Evolutionary conservation across 2,797 vertebrate genomes (phyloP).

Genomic region (Florisuga fusca): DNA sequence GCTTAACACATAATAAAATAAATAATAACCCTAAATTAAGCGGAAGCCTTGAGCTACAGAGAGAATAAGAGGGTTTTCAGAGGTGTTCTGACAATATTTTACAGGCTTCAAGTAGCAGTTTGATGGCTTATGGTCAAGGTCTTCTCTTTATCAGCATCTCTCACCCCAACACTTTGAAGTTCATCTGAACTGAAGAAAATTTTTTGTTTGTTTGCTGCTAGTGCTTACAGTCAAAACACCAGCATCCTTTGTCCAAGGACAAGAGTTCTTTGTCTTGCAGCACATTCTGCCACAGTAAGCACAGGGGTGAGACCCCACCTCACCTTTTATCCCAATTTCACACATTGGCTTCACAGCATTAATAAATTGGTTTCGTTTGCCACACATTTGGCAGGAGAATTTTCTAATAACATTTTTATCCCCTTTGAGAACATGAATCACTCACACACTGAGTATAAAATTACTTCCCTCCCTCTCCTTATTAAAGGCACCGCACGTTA

Average conservation of each 20-base stretch:
- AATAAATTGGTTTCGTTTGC: constrained; percentile 73
- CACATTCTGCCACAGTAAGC: background rate
- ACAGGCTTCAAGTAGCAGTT: constrained; percentile 16
- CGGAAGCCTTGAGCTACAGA: constrained; percentile 20
- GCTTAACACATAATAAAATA: constrained; percentile 47
- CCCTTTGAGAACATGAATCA: constrained; percentile 67
- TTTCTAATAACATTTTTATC: constrained; percentile 76
- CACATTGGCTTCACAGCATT: constrained; percentile 60
- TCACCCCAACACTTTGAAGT: background rate
- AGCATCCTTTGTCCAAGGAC: background rate
- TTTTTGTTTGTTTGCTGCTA: background rate
- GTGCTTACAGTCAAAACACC: background rate
- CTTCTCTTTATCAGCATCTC: background rate
- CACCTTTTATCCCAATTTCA: constrained; percentile 62
- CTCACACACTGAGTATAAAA: constrained; percentile 64
- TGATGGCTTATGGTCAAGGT: background rate
- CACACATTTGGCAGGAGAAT: constrained; percentile 70
- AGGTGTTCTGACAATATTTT: constrained; percentile 16
- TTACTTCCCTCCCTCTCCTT: constrained; percentile 67
- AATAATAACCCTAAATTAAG: constrained; percentile 27
- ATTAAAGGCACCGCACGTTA: constrained; percentile 71
- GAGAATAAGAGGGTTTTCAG: constrained; percentile 30
- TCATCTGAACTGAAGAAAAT: background rate
- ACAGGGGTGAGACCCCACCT: background rate
- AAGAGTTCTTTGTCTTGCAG: constrained; percentile 41